Base-by-base conservation (phyloP, 2,888 invertebrate genomes). In the Dione vanillae region DNA sequence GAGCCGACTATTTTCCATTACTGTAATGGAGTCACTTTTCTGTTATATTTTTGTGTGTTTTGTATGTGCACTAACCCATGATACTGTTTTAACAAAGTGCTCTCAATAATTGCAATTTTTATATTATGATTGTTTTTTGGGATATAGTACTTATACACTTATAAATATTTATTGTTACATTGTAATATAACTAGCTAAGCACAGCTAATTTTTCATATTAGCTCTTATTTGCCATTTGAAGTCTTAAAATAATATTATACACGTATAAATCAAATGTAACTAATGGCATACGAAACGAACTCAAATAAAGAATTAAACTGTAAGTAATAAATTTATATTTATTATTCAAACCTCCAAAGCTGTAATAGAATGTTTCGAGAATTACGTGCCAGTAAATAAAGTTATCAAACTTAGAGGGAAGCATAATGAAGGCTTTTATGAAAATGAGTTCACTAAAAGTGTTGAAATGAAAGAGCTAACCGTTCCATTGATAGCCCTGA, bases 1-100 rank as follows among this genome's bases (percentile, higher is more conserved):
- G n/a, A n/a, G n/a, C n/a, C n/a, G n/a, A 88, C 86, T 90, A 88
- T 90, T 90, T 90, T 89, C 89, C 90, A 90, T 90, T 90, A 90
- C 81, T 78, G 81, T 90, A 90, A 90, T 90, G 89, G 77, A 76
- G 75, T 74, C 75, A 75, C 73, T 76, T 76, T 86, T 83, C 84
- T 80, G 84, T 84, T 82, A 86, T 80, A 84, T 87, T 89, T 87
- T 85, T 83, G 83, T 81, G 81, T 72, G 69, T 77, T 74, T 64
- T 52, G 51, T 52, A 54, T 41, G 65, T n/a, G 52, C 10, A 68
- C 62, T 68, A 61, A 62, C 62, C 43, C 62, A 43, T 68, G 54
- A 59, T 68, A 68, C 54, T 61, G 49, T 68, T 64, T 45, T 62
- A 45, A 62, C 68, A 45, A 62, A 68, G 61, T 62, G 68, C 52